Base-by-base conservation (phyloP, 2,888 invertebrate genomes). In the Seira musarum region DNA sequence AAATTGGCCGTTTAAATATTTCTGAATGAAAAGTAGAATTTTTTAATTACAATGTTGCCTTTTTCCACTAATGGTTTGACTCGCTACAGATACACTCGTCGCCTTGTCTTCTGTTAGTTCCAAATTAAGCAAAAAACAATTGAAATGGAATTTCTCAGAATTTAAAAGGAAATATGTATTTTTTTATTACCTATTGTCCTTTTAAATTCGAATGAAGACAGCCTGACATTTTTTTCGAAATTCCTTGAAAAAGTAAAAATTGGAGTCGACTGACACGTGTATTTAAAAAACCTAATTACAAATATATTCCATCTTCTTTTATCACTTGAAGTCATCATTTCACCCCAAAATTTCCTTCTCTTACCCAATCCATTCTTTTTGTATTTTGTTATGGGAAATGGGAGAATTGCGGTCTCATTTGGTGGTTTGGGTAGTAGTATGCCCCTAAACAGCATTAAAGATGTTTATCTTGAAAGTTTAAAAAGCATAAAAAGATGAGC, bases 1-100 rank as follows among this genome's bases (percentile, higher is more conserved):
- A 72, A 72, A 72, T 72, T 72, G 64, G 49, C 72, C 63, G 72
- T 72, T 72, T 72, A 3, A 72, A 68, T n/a, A 61, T 64, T 72
- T 72, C 24, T 22, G 17, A 10, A 15, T 1, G 15, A 40, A 19
- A 24, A 61, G 40, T 10, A 40, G 22, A 40, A 19, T 24, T 64
- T 63, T 49, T 1, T 64, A 13, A 13, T 57, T 13, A 13, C 10
- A 57, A 8, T 64, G 40, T 21, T 61, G 25, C 15, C 19, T 60
- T 60, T 60, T 35, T 25, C 22, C 21, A 24, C n/a, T n/a, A n/a
- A n/a, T n/a, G n/a, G n/a, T n/a, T n/a, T n/a, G n/a, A n/a, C n/a
- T n/a, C n/a, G n/a, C n/a, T n/a, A n/a, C n/a, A n/a, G n/a, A n/a
- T n/a, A n/a, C n/a, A n/a, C n/a, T n/a, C n/a, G n/a, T n/a, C n/a